These are phyloP conservation scores for Glaucopsyche alexis DNA, from an alignment of 2,888 invertebrate species.

Conservation along the genomic window DNA sequence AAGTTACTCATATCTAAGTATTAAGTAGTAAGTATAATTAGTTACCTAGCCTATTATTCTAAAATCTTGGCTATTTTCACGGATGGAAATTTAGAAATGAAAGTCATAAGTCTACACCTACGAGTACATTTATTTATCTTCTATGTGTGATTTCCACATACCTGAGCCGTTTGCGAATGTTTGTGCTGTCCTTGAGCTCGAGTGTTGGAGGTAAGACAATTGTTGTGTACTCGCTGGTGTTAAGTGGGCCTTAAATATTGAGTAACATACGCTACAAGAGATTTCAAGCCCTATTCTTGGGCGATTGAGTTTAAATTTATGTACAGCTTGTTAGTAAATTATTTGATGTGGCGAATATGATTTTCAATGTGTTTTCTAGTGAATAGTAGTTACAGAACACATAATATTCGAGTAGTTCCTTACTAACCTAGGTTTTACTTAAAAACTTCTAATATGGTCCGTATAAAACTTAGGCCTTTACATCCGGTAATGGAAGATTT, in stretches of 20 bases:
- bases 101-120: not conserved
- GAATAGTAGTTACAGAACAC: no score
- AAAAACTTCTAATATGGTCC: no score
- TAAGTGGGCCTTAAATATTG: constrained; percentile 1
- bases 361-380: not conserved
- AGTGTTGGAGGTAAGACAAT: constrained; percentile 11
- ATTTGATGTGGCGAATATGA: not conserved
- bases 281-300: not conserved
- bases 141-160: not conserved
- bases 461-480: no score
- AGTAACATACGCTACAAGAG: not conserved
- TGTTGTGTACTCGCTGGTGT: not conserved
- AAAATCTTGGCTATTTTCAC: no score
- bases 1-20: no score
- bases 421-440: no score
- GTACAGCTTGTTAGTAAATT: not conserved
- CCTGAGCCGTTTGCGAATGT: not conserved
- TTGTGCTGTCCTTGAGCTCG: not conserved
- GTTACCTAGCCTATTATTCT: no score
- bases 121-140: not conserved
- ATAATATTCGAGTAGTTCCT: no score
- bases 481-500: no score
- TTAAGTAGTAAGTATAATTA: no score
- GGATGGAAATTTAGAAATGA: not conserved
- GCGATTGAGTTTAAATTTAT: not conserved